These are phyloP conservation scores for Epicampocera succincta DNA, from an alignment of 2,888 invertebrate species.

Conservation along the genomic window DNA sequence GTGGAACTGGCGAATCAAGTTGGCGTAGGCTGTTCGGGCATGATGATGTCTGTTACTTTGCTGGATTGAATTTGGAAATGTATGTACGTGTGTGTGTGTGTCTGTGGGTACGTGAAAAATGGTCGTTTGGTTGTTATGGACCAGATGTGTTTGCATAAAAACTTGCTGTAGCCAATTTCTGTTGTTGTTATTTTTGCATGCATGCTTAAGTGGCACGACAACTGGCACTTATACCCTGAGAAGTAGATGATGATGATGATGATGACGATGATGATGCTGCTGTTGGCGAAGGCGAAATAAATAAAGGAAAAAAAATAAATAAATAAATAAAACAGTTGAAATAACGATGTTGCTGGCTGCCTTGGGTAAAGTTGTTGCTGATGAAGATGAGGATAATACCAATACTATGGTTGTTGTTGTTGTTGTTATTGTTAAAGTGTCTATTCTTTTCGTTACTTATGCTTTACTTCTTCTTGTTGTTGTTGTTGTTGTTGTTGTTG, in stretches of 20 bases:
- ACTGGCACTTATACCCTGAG: conserved; percentile 67
- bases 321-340: conserved; percentile 17
- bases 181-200: conserved; percentile 50
- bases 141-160: conserved; percentile 68
- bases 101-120: conserved; percentile 49
- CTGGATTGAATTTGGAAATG: not conserved
- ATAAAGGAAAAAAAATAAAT: conserved; percentile 18
- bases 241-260: conserved; percentile 59
- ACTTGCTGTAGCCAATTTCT: conserved; percentile 41
- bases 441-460: conserved; percentile 7
- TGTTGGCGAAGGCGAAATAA: conserved; percentile 28
- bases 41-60: conserved; percentile 22
- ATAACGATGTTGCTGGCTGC: conserved; percentile 12
- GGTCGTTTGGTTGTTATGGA: conserved; percentile 57
- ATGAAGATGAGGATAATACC: conserved; percentile 28
- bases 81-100: not conserved
- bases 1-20: conserved; percentile 39
- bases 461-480: not conserved
- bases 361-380: not conserved
- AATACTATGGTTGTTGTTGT: not conserved
- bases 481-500: conserved; percentile 8
- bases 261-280: conserved; percentile 51
- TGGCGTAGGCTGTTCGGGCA: conserved; percentile 65
- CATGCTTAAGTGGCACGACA: conserved; percentile 69
- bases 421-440: conserved; percentile 50